A percentile compares a stretch with the other conserved stretches of the same genome.
Evolutionary conservation across 64 coral and sea anemone species (phyloP).

Genomic region (Dendrophyllia cribrosa): DNA sequence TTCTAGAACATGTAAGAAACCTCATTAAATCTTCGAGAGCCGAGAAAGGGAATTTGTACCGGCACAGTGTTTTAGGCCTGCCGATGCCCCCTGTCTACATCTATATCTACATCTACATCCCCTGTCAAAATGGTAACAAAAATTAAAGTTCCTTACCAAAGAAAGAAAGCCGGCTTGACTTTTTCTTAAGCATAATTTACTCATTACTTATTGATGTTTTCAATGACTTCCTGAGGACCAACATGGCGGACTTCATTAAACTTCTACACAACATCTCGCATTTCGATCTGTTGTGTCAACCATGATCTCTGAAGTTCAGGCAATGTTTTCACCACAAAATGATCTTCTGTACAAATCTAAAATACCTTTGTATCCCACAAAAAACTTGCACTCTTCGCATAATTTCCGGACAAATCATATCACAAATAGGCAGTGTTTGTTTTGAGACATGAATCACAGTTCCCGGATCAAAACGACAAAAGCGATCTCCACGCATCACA

Average conservation of each 20-base stretch:
- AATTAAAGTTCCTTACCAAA: conserved; percentile 6
- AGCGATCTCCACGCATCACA: background rate
- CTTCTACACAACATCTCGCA: too few species aligned
- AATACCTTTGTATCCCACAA: background rate
- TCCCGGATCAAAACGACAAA: background rate
- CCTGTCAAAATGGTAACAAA: background rate
- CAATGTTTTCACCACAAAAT: background rate
- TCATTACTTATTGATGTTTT: background rate
- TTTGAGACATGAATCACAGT: background rate
- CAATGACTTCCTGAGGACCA: background rate
- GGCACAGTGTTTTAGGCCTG: too few species aligned
- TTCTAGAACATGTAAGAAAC: too few species aligned
- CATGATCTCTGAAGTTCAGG: background rate
- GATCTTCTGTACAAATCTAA: background rate
- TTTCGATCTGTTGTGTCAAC: background rate
- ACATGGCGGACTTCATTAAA: conserved; percentile 2
- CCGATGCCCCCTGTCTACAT: too few species aligned
- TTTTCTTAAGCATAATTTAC: background rate
- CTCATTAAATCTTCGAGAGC: too few species aligned
- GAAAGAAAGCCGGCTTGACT: background rate
- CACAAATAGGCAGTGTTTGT: background rate
- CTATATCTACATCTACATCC: too few species aligned
- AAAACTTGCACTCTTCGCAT: background rate
- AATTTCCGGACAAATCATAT: too few species aligned
- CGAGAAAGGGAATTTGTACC: too few species aligned